Percentiles rank a stretch among this genome's conserved stretches.
These are phyloP conservation scores for Drosophila eugracilis DNA, from an alignment of 1,140 invertebrate species.

Conservation along the genomic window DNA sequence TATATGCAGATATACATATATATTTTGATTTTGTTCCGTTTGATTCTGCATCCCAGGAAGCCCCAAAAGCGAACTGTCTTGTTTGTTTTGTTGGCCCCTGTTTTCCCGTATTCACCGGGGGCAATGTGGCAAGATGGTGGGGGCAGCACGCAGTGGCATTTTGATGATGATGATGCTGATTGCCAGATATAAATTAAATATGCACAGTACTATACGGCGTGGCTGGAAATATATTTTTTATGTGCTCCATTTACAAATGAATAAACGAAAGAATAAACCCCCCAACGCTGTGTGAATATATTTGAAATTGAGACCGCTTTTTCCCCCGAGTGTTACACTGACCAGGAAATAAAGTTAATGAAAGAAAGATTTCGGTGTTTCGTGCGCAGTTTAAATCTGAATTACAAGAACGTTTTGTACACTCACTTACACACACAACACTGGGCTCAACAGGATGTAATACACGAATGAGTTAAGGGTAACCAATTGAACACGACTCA, in stretches of 20 bases:
- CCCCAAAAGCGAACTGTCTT: slow-evolving; percentile 50
- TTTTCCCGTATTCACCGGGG: slow-evolving; percentile 40
- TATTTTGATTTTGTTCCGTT: slow-evolving; percentile 55
- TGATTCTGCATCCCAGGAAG: slow-evolving; percentile 44
- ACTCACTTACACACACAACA: slow-evolving; percentile 5
- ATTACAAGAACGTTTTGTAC: slow-evolving; percentile 12
- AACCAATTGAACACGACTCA: background rate
- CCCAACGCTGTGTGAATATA: slow-evolving; percentile 22
- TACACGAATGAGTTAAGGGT: background rate
- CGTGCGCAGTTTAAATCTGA: slow-evolving; percentile 10
- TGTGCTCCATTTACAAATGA: slow-evolving; percentile 77
- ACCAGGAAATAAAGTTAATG: slow-evolving; percentile 44
- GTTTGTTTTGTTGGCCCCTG: slow-evolving; percentile 59
- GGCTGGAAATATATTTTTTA: slow-evolving; percentile 59
- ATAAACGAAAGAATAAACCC: slow-evolving; percentile 67
- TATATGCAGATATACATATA: slow-evolving; percentile 46
- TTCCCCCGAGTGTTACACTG: background rate
- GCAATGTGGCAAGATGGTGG: slow-evolving; percentile 18
- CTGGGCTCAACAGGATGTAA: slow-evolving; percentile 32
- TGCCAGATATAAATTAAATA: slow-evolving; percentile 80
- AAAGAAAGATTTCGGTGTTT: slow-evolving; percentile 30
- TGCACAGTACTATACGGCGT: slow-evolving; percentile 55
- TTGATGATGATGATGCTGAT: slow-evolving; percentile 60
- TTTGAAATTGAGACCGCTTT: slow-evolving; percentile 29
- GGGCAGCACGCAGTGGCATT: slow-evolving; percentile 60